Percentiles rank a stretch among this genome's conserved stretches.
Conservation (phyloP, 2,797 vertebrate species). For the Clamator glandarius region DNA sequence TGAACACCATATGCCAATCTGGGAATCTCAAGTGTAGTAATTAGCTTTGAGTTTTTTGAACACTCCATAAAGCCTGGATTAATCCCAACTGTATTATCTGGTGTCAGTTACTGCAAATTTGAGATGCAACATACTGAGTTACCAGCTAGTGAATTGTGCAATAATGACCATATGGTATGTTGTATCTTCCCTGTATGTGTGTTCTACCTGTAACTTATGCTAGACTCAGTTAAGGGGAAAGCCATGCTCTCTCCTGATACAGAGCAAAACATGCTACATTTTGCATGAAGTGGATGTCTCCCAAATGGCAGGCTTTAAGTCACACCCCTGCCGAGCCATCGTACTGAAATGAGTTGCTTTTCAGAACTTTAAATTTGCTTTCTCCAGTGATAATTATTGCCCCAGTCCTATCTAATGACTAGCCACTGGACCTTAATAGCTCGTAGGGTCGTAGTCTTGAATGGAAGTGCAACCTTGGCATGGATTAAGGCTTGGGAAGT, state of each 20-base stretch:
- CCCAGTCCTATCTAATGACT: background rate
- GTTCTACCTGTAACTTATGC: background rate
- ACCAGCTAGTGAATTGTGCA: constrained; percentile 28
- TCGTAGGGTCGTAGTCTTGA: background rate
- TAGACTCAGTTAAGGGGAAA: background rate
- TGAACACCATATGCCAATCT: constrained; percentile 37
- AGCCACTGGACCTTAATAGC: background rate
- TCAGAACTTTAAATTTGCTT: background rate
- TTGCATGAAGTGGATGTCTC: background rate
- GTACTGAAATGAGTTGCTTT: background rate
- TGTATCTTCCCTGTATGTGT: background rate
- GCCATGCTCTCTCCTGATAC: background rate
- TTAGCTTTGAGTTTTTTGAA: constrained; percentile 55
- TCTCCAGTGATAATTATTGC: background rate
- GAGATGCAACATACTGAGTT: background rate
- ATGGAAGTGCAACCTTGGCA: background rate
- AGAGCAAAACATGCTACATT: background rate
- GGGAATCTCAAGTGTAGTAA: constrained; percentile 6
- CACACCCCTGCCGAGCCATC: background rate
- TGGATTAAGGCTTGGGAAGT: background rate
- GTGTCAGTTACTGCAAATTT: constrained; percentile 23
- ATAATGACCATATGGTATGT: background rate
- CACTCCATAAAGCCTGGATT: constrained; percentile 21
- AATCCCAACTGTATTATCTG: constrained; percentile 58
- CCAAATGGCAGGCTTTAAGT: background rate